Conservation (phyloP, 1,140 invertebrate species). For the Bacillus rossius region DNA sequence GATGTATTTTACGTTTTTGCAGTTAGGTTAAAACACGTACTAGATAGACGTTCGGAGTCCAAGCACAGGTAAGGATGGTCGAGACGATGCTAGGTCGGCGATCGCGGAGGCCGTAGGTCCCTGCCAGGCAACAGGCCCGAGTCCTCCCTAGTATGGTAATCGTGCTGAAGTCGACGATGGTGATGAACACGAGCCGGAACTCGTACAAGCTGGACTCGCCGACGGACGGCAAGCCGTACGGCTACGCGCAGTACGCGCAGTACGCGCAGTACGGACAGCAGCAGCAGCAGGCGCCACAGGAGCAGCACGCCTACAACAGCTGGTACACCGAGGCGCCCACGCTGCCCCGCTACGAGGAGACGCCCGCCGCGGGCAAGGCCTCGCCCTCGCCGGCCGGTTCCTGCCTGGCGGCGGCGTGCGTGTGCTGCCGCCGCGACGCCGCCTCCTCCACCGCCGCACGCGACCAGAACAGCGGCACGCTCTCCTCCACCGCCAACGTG, state of each 20-base stretch:
- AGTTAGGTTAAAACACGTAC: not conserved
- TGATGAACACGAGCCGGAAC: conserved; percentile 12
- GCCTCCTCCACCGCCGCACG: not conserved
- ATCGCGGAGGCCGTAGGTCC: not conserved
- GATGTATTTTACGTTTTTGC: not conserved
- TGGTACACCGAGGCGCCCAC: not conserved
- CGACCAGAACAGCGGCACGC: conserved; percentile 29
- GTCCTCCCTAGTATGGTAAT: not conserved
- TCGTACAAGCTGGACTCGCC: conserved; percentile 12
- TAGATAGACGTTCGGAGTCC: not conserved
- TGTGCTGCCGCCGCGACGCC: not conserved
- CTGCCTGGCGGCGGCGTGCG: conserved; percentile 37
- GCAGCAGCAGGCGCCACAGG: not conserved
- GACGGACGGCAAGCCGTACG: conserved; percentile 6
- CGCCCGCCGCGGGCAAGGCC: conserved; percentile 23
- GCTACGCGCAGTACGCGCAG: conserved; percentile 5
- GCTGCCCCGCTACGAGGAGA: conserved; percentile 5
- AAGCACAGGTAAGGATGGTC: not conserved
- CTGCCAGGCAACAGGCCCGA: too few relatives aligned
- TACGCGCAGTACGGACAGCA: conserved; percentile 3
- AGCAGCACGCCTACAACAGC: conserved; percentile 1
- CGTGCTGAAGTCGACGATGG: conserved; percentile 6
- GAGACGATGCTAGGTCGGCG: not conserved
- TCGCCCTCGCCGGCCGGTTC: conserved; percentile 19
- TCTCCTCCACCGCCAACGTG: conserved; percentile 44